Evolutionary conservation across 2,797 vertebrate genomes (phyloP), one percentile per base, ranked within the genome.

Genomic region (Sparus aurata): DNA sequence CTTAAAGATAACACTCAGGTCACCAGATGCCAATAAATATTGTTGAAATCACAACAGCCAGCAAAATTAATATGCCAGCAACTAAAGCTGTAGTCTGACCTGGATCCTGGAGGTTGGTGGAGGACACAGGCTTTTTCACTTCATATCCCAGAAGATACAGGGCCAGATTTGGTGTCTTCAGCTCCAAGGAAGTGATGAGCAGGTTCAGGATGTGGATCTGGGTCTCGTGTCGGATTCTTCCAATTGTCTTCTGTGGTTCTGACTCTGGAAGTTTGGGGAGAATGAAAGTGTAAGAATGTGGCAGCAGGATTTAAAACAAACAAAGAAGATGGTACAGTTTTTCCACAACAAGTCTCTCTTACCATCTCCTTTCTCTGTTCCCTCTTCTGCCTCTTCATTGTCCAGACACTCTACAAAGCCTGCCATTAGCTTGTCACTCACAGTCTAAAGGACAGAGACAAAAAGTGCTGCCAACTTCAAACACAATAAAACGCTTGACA

Each of bases 371-470:
- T 95, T 94, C 85, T 96, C 96, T n/a, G 95, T 84, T 88, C 95
- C 94, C 87, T 99, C 98, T 89, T 98, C 97, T 53, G 97, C 95
- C 70, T 98, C 98, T 85, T 99, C 98, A 64, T 94, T 97, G 89
- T 98, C 98, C 92, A 99, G 92, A 93, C 98, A 99, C 84, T 98
- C 97, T 79, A 99, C 98, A 88, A 99, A 99, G 15, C 98, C 98
- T 69, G 97, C 96, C 98, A 99, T 98, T 69, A 99, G 93, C 87
- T 97, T 99, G 75, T 98, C 95, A 90, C 97, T 99, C 80, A 97
- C 90, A 87, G 87, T 88, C 98, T 99, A 82, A 43, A 83, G 52
- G 30, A 73, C 20, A 59, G 20, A 74, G 64, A 75, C 0, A 25
- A 49, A 43, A 12, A 27, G 1, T 22, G 15, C 25, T 54, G 18